Evolutionary conservation across 2,888 invertebrate species (phyloP), one percentile per base, ranked within the genome.

Genomic region (Lymantria dispar): DNA sequence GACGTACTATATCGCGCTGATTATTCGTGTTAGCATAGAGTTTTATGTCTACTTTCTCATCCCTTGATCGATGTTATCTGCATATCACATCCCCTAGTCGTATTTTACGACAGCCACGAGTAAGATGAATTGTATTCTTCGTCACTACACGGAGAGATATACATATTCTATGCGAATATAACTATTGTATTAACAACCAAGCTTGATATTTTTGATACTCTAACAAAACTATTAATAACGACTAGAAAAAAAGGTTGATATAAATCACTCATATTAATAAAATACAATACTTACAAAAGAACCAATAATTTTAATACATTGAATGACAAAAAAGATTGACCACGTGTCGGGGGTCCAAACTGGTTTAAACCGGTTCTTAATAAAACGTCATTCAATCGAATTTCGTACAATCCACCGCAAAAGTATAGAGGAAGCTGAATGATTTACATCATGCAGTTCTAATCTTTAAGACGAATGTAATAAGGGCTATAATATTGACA

Each of bases 311-410:
- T 85, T 79, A 80, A 83, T 80, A 78, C 73, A 70, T 75, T 77
- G 72, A 82, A 80, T 83, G 81, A 87, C 86, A 87, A 85, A 80
- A 76, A 73, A 66, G 46, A 43, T 50, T 87, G 87, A 89, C 90
- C 91, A 90, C 91, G 90, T 90, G 90, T 82, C 85, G 56, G 68
- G 80, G 80, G 80, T 76, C 79, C 65, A 63, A 85, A 87, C 90
- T 77, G 81, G 89, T 87, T 66, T 60, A 31, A 80, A 87, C 90
- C 85, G 80, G 89, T 88, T 86, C 75, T 63, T 75, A 83, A 85
- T 83, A 84, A 84, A 86, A 82, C 71, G 74, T 79, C 77, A 87
- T 87, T 88, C 84, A 87, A 85, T 87, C 83, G 82, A 83, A 86
- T 83, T 80, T 77, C 68, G 70, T 74, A 80, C 78, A 76, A 67